These are phyloP conservation scores for Tipula vernalis DNA, from an alignment of 2,888 invertebrate species.

Conservation along the genomic window DNA sequence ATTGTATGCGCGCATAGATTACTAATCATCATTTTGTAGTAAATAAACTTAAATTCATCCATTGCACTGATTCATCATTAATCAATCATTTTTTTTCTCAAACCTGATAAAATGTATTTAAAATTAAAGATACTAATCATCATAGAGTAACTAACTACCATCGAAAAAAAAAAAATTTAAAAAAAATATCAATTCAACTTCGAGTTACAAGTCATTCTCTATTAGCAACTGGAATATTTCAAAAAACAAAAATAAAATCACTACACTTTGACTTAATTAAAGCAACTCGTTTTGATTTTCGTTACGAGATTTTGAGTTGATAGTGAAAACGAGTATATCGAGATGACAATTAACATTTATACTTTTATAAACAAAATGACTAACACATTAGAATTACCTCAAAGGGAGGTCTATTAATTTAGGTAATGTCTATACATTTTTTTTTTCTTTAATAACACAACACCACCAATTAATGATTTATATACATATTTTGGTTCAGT, in stretches of 20 bases:
- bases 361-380: neutral
- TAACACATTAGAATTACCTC: neutral
- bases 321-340: neutral
- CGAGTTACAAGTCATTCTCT: neutral
- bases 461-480: neutral
- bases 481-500: neutral
- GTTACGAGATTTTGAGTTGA: neutral
- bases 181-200: neutral
- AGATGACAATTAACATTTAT: neutral
- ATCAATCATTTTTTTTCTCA: neutral
- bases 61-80: neutral
- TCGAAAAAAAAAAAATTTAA: too few species aligned
- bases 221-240: neutral
- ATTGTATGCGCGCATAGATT: neutral
- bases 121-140: neutral
- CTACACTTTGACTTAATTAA: neutral
- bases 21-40: neutral
- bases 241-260: neutral
- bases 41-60: neutral
- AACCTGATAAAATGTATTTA: neutral
- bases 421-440: neutral
- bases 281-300: neutral
- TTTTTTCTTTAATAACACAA: neutral
- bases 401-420: neutral
- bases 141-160: neutral